A percentile compares a stretch with the other conserved stretches of the same genome.
These are phyloP conservation scores for Carcina quercana DNA, from an alignment of 2,888 invertebrate species.

Conservation along the genomic window DNA sequence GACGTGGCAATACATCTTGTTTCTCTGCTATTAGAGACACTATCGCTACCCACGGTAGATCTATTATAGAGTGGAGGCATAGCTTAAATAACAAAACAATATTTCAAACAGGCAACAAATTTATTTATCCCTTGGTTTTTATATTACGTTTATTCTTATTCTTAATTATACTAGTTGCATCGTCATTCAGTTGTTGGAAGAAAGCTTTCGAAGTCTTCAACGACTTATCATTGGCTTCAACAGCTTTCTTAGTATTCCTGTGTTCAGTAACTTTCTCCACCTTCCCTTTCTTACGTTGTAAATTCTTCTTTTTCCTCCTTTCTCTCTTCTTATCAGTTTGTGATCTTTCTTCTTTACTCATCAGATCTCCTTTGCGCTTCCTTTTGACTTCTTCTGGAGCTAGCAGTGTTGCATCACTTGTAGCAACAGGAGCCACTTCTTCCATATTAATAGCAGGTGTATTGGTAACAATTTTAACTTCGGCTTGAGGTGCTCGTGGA, in stretches of 20 bases:
- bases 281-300: conserved; percentile 75
- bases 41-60: no score
- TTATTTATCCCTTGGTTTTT: conserved; percentile 35
- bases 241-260: conserved; percentile 72
- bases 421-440: conserved; percentile 94
- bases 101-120: background rate
- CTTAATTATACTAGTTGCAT: conserved; percentile 63
- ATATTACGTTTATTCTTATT: conserved; percentile 38
- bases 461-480: conserved; percentile 92
- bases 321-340: conserved; percentile 92
- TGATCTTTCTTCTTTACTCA: conserved; percentile 86
- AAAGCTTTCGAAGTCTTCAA: conserved; percentile 83
- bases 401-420: conserved; percentile 87
- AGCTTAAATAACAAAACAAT: background rate
- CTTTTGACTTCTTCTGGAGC: conserved; percentile 94
- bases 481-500: conserved; percentile 89
- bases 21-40: no score
- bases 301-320: conserved; percentile 88
- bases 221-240: conserved; percentile 75
- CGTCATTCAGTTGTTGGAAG: conserved; percentile 90
- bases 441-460: conserved; percentile 94
- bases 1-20: no score
- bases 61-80: no score
- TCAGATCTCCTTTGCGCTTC: conserved; percentile 68
- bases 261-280: conserved; percentile 59